Conservation (phyloP, 2,797 vertebrate genomes). For the Lithobates pipiens region DNA sequence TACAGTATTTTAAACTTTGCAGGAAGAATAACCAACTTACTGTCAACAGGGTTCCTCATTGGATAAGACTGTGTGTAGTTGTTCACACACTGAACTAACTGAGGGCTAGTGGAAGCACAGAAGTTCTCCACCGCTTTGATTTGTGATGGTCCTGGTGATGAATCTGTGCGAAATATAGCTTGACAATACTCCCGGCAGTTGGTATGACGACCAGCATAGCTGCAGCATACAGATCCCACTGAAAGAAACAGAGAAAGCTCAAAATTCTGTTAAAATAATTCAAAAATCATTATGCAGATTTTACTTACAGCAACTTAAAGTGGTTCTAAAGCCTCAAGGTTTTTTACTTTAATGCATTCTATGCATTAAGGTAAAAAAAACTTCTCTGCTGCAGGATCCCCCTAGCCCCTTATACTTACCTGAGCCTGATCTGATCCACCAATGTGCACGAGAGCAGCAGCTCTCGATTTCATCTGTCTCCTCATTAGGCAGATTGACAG, state of each 20-base stretch:
- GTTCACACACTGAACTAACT: conserved; percentile 91
- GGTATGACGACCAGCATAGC: conserved; percentile 94
- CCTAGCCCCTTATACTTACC: too few relatives aligned
- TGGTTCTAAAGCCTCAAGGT: too few relatives aligned
- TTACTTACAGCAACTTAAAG: too few relatives aligned
- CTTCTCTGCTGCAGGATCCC: too few relatives aligned
- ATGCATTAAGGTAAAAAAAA: too few relatives aligned
- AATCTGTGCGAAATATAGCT: conserved; percentile 98
- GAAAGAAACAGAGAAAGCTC: background rate
- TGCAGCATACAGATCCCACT: conserved; percentile 97
- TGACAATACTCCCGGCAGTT: conserved; percentile 97
- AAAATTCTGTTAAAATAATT: background rate
- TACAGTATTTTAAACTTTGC: too few relatives aligned
- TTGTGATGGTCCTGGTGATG: conserved; percentile 93
- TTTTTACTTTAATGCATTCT: too few relatives aligned
- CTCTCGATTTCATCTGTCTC: too few relatives aligned
- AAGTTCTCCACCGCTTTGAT: conserved; percentile 94
- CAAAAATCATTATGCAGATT: background rate
- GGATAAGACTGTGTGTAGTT: conserved; percentile 98
- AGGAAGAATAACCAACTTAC: conserved; percentile 77
- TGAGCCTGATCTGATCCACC: too few relatives aligned
- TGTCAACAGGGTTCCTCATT: conserved; percentile 93
- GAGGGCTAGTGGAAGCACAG: conserved; percentile 90
- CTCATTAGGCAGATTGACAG: too few relatives aligned
- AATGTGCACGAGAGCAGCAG: too few relatives aligned